Conservation (phyloP, 1,140 invertebrate genomes). For the Drosophila yakuba region DNA sequence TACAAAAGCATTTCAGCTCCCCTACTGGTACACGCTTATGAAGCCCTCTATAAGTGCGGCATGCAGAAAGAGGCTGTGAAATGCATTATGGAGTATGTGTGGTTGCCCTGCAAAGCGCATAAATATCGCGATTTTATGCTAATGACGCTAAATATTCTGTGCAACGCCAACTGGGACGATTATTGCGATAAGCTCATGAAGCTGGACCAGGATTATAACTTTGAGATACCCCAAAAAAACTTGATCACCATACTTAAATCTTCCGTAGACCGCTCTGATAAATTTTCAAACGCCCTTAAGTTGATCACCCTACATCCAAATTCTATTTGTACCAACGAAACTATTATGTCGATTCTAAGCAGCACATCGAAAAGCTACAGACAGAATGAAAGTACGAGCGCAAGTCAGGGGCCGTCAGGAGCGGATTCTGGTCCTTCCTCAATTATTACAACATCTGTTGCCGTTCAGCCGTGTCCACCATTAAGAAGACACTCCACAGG, state of each 20-base stretch:
- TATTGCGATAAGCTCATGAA: constrained; percentile 20
- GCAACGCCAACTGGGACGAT: constrained; percentile 39
- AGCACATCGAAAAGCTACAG: neutral
- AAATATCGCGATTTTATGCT: constrained; percentile 2
- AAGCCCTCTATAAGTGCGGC: constrained; percentile 2
- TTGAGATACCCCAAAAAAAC: constrained; percentile 31
- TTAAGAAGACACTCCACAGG: neutral
- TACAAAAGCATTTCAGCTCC: constrained; percentile 24
- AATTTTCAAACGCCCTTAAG: neutral
- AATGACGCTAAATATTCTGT: constrained; percentile 21
- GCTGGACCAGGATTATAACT: constrained; percentile 12
- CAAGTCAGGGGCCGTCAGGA: neutral
- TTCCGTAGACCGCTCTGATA: neutral
- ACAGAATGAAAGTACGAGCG: neutral
- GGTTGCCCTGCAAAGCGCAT: constrained; percentile 18
- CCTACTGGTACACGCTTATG: constrained; percentile 4
- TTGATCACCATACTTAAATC: neutral
- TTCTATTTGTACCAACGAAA: neutral
- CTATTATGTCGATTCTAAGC: neutral
- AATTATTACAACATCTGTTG: neutral
- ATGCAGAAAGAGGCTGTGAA: constrained; percentile 1
- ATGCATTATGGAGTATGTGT: constrained; percentile 51
- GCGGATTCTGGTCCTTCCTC: neutral
- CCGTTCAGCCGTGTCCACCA: neutral
- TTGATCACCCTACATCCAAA: neutral